Percentiles rank a stretch among this genome's conserved stretches.
Evolutionary conservation across 1,140 invertebrate species (phyloP).

Genomic region (Meloidogyne floridensis): DNA sequence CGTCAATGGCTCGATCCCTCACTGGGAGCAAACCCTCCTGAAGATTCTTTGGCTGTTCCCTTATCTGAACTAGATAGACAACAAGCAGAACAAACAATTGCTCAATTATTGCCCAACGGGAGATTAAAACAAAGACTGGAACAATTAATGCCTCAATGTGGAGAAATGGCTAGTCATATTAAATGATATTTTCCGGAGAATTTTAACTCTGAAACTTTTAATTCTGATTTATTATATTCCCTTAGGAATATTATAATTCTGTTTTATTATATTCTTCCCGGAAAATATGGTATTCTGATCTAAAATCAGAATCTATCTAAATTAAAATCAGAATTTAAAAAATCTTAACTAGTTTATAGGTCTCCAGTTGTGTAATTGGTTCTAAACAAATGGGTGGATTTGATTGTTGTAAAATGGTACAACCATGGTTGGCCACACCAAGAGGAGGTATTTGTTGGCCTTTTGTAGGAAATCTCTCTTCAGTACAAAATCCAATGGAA

Average conservation of each 20-base stretch:
- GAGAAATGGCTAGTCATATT: slow-evolving; percentile 32
- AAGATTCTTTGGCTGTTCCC: slow-evolving; percentile 9
- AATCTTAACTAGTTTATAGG: background rate
- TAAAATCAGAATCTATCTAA: no score
- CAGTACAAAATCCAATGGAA: slow-evolving; percentile 21
- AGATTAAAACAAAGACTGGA: slow-evolving; percentile 38
- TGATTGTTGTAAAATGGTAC: slow-evolving; percentile 39
- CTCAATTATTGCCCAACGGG: slow-evolving; percentile 31
- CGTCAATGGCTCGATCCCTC: slow-evolving; percentile 40
- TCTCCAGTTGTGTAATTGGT: slow-evolving; percentile 26
- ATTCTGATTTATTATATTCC: no score
- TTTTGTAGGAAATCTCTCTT: slow-evolving; percentile 24
- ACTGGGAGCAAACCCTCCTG: background rate
- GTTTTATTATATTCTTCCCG: no score
- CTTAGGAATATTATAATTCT: no score
- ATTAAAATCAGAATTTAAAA: no score
- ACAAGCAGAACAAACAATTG: slow-evolving; percentile 33
- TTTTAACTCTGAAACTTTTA: no score
- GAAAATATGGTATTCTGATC: no score
- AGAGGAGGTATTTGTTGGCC: slow-evolving; percentile 30
- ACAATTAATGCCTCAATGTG: slow-evolving; percentile 28
- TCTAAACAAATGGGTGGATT: slow-evolving; percentile 21
- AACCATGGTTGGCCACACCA: slow-evolving; percentile 23
- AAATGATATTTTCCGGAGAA: no score
- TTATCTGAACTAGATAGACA: slow-evolving; percentile 7